Percentiles rank a stretch among this genome's conserved stretches.
These are phyloP conservation scores for Azemiops feae DNA, from an alignment of 2,113 vertebrate species.

Conservation along the genomic window DNA sequence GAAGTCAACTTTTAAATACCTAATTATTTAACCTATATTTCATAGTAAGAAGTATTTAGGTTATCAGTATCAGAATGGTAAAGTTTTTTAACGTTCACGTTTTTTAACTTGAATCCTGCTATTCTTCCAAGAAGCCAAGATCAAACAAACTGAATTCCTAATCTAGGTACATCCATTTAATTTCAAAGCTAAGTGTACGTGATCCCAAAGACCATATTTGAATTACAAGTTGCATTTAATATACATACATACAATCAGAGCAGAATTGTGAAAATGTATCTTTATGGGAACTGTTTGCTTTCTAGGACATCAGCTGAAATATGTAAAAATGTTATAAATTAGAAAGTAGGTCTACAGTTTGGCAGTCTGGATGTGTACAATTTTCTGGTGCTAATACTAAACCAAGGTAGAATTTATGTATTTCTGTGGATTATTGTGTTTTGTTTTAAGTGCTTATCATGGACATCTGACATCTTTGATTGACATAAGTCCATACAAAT, in stretches of 20 bases:
- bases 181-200: not conserved
- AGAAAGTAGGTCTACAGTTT: not conserved
- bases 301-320: not conserved
- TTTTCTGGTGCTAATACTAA: not conserved
- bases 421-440: slow-evolving; percentile 48
- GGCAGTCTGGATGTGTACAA: not conserved
- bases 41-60: not conserved
- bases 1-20: not conserved
- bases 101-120: not conserved
- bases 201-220: not conserved
- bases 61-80: not conserved
- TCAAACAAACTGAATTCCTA: not conserved
- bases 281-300: not conserved
- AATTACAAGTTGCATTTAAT: not conserved
- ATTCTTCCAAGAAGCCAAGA: not conserved
- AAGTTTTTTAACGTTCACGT: not conserved
- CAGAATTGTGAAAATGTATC: not conserved
- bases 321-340: not conserved
- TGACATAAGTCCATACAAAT: slow-evolving; percentile 98
- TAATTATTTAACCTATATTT: not conserved
- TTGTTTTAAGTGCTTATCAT: slow-evolving; percentile 87
- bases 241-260: not conserved
- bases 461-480: slow-evolving; percentile 93
- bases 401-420: slow-evolving; percentile 41
- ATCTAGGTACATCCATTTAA: not conserved